A percentile compares a stretch with the other conserved stretches of the same genome.
Conservation (phyloP, 2,113 vertebrate genomes). For the Microtus oregoni region DNA sequence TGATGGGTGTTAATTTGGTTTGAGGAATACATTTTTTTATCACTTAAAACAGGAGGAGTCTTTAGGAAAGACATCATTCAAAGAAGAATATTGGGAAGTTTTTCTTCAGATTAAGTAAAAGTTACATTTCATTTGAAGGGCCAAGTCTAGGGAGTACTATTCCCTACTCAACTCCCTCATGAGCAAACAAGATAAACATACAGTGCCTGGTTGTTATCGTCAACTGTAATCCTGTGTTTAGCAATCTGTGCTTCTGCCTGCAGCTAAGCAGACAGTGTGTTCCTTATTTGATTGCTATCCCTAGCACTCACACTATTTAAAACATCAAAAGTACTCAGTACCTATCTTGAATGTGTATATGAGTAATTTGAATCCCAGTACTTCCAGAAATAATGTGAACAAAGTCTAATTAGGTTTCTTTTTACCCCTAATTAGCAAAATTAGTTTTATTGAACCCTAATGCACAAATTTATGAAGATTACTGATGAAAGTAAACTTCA, state of each 20-base stretch:
- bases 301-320: not conserved
- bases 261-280: not conserved
- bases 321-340: not conserved
- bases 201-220: not conserved
- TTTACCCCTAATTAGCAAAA: not conserved
- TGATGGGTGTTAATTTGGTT: constrained; percentile 52
- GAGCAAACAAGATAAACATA: not conserved
- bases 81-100: not conserved
- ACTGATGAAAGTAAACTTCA: not conserved
- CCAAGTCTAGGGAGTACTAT: not conserved
- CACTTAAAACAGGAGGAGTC: constrained; percentile 19
- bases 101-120: constrained; percentile 54
- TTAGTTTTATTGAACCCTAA: constrained; percentile 9
- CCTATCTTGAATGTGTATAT: not conserved
- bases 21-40: constrained; percentile 24
- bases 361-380: constrained; percentile 8
- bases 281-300: not conserved
- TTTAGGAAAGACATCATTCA: constrained; percentile 26
- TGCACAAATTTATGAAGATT: not conserved
- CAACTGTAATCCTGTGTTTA: not conserved
- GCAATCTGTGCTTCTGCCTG: not conserved
- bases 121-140: constrained; percentile 41
- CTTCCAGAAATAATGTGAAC: constrained; percentile 31
- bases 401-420: constrained; percentile 21
- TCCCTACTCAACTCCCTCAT: not conserved